Evolutionary conservation across 2,113 vertebrate genomes (phyloP).

Genomic region (Pelusios castaneus): DNA sequence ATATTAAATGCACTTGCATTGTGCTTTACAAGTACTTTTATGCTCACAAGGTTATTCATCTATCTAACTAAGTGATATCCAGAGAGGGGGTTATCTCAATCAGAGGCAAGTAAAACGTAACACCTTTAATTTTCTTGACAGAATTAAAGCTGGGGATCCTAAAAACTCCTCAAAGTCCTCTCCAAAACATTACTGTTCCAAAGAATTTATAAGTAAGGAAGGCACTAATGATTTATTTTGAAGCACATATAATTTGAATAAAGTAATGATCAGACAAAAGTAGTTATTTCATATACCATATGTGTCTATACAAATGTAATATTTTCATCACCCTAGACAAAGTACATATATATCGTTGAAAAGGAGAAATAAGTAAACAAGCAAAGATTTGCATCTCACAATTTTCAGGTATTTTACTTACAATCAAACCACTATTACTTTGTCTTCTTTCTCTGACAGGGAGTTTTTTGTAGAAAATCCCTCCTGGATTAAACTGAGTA

Average conservation of each 20-base stretch:
- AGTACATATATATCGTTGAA: not conserved
- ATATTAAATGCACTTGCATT: not conserved
- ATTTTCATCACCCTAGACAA: not conserved
- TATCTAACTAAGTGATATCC: not conserved
- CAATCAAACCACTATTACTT: conserved; percentile 91
- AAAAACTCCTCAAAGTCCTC: not conserved
- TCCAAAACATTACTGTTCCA: not conserved
- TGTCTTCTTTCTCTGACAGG: conserved; percentile 88
- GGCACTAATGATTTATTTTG: not conserved
- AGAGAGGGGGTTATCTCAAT: not conserved
- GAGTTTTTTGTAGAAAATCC: conserved; percentile 95
- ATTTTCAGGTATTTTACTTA: conserved; percentile 81
- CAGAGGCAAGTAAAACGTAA: not conserved
- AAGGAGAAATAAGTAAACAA: not conserved
- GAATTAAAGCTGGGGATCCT: not conserved
- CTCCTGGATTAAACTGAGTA: conserved; percentile 97
- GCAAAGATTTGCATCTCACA: not conserved
- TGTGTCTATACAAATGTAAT: not conserved
- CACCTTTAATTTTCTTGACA: not conserved
- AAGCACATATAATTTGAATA: not conserved
- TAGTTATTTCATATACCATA: not conserved
- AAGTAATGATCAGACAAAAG: not conserved
- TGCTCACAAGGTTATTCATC: not conserved
- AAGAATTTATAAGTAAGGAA: not conserved
- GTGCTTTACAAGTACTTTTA: not conserved